phyloP scores from a whole-genome alignment of 2,113 vertebrate genomes.

The Onychostoma macrolepis region DNA sequence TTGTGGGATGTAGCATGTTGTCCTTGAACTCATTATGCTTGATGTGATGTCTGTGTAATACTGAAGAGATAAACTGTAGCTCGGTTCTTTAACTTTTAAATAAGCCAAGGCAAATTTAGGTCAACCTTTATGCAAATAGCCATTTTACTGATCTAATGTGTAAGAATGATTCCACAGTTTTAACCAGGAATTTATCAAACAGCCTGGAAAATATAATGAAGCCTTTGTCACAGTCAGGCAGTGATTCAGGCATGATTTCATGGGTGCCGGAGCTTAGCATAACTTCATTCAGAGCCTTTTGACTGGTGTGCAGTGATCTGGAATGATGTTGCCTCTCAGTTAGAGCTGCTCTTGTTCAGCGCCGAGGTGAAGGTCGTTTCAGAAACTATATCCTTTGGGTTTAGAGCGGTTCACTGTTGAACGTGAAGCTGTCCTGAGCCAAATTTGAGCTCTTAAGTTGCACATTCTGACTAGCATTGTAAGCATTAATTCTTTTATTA shows the following conservation, averaged over 20 bases:
- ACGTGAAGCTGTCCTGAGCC: not conserved
- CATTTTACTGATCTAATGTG: not conserved
- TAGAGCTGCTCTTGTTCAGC: not conserved
- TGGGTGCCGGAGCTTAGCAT: slow-evolving; percentile 32
- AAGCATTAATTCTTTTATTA: not conserved
- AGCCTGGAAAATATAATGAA: slow-evolving; percentile 1
- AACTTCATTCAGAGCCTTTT: slow-evolving; percentile 30
- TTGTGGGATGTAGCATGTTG: slow-evolving; percentile 52
- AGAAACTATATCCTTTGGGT: not conserved
- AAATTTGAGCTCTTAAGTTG: not conserved
- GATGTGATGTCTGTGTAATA: not conserved
- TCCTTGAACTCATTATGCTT: slow-evolving; percentile 39
- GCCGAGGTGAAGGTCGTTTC: not conserved
- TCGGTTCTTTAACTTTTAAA: not conserved
- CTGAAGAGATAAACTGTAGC: not conserved
- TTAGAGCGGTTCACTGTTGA: not conserved
- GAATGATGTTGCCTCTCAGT: slow-evolving; percentile 18
- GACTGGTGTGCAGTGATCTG: slow-evolving; percentile 36
- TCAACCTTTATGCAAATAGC: not conserved
- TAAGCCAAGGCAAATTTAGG: not conserved
- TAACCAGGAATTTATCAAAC: not conserved
- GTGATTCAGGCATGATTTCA: slow-evolving; percentile 40
- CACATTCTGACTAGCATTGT: not conserved
- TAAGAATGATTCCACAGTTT: not conserved
- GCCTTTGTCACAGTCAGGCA: slow-evolving; percentile 13